Evolutionary conservation across 2,113 vertebrate genomes (phyloP).

Genomic region (Embiotoca jacksoni): DNA sequence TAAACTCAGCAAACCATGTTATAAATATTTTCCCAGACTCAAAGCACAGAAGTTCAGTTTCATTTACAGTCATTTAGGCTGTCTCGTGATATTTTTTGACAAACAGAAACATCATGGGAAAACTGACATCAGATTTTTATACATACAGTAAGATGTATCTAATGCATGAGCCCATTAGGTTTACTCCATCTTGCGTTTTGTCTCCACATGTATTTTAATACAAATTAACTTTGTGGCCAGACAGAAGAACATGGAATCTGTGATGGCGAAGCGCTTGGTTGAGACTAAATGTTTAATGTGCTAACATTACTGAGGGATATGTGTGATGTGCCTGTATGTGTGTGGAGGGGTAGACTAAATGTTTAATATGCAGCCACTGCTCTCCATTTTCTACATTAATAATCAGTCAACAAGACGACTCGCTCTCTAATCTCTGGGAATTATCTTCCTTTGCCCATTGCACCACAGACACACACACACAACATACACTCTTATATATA

Average conservation of each 20-base stretch:
- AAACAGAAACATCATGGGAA: not conserved
- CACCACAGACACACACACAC: constrained; percentile 4
- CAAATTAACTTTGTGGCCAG: constrained; percentile 34
- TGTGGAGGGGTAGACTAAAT: constrained; percentile 30
- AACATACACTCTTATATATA: not conserved
- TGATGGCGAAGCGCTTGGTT: not conserved
- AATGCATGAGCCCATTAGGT: constrained; percentile 35
- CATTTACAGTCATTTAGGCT: not conserved
- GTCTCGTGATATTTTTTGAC: constrained; percentile 19
- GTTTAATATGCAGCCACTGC: constrained; percentile 40
- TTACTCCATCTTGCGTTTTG: constrained; percentile 2
- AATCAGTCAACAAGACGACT: constrained; percentile 57
- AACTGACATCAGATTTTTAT: constrained; percentile 8
- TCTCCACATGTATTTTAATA: constrained; percentile 9
- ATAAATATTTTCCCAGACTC: not conserved
- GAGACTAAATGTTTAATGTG: constrained; percentile 53
- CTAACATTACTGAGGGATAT: constrained; percentile 4
- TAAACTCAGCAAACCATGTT: constrained; percentile 13
- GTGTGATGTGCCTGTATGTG: constrained; percentile 11
- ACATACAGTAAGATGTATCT: not conserved
- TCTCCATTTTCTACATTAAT: constrained; percentile 65
- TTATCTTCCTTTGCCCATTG: constrained; percentile 19
- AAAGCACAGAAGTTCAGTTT: not conserved
- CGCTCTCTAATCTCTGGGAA: constrained; percentile 32
- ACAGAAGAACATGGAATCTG: constrained; percentile 6